phyloP scores from a whole-genome alignment of 2,888 invertebrate genomes.

The Drosophila parthenogenetica region DNA sequence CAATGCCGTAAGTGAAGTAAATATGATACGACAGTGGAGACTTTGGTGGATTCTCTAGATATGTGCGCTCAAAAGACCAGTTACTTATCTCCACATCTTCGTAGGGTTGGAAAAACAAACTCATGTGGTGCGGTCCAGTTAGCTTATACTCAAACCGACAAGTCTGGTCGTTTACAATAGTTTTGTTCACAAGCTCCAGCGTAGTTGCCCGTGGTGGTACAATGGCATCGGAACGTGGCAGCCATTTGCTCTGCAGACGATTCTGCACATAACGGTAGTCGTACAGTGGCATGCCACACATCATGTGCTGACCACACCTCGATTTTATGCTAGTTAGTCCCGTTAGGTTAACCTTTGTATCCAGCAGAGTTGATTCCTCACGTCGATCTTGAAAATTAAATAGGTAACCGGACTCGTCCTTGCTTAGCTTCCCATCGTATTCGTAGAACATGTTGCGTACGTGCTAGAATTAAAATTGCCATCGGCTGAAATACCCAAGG shows the following conservation, averaged over 20 bases:
- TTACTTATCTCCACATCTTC: constrained; percentile 62
- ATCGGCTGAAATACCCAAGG: not conserved
- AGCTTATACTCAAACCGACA: constrained; percentile 69
- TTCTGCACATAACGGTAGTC: constrained; percentile 64
- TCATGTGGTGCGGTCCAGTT: constrained; percentile 73
- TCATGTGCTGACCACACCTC: constrained; percentile 70
- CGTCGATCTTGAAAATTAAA: constrained; percentile 85
- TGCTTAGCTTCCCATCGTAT: constrained; percentile 75
- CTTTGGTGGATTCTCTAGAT: constrained; percentile 49
- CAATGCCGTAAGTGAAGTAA: constrained; percentile 69
- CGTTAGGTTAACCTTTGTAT: constrained; percentile 62
- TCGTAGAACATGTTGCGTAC: constrained; percentile 85
- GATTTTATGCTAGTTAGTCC: constrained; percentile 56
- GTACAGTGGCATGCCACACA: constrained; percentile 80
- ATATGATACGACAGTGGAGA: constrained; percentile 71
- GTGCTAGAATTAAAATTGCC: constrained; percentile 82
- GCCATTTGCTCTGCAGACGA: constrained; percentile 59
- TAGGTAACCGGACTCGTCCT: constrained; percentile 85
- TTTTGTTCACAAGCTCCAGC: constrained; percentile 63
- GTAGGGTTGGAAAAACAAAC: constrained; percentile 70
- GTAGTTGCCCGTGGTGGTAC: constrained; percentile 58
- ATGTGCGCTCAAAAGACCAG: constrained; percentile 71
- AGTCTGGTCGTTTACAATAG: constrained; percentile 36
- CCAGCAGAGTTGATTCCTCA: constrained; percentile 48
- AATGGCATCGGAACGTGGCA: constrained; percentile 59